These are phyloP conservation scores for Troides helena DNA, from an alignment of 2,888 invertebrate species.

Conservation along the genomic window DNA sequence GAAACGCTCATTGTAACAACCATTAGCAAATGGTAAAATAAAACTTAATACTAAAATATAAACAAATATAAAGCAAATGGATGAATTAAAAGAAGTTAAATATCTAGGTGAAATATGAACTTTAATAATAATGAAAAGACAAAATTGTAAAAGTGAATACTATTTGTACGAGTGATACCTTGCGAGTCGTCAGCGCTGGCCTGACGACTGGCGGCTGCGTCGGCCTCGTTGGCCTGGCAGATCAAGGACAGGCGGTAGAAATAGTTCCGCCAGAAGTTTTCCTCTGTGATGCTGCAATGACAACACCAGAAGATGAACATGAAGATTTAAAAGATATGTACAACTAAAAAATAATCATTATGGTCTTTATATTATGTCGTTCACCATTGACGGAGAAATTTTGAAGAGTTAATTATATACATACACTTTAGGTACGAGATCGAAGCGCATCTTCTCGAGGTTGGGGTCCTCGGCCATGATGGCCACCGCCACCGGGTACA, in stretches of 20 bases:
- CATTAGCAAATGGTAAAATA: background rate
- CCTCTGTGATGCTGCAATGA: constrained; percentile 91
- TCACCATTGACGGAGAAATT: too few relatives aligned
- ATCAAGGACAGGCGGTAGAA: constrained; percentile 99
- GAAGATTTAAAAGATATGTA: too few relatives aligned
- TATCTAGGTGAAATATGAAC: background rate
- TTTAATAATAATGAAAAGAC: too few relatives aligned
- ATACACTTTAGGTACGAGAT: constrained; percentile 99
- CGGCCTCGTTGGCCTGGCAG: constrained; percentile 96
- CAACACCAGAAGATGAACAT: too few relatives aligned
- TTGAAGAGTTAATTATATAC: constrained; percentile 59
- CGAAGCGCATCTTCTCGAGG: constrained; percentile 98
- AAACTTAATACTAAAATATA: background rate
- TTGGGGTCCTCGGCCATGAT: constrained; percentile 97
- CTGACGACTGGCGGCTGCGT: constrained; percentile 75
- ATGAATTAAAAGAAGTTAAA: background rate
- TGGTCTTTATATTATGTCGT: too few relatives aligned
- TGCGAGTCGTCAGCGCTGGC: constrained; percentile 79
- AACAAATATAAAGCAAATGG: background rate
- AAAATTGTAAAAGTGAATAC: background rate
- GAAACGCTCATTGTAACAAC: background rate
- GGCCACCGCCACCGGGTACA: constrained; percentile 95
- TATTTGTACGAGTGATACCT: constrained; percentile 59
- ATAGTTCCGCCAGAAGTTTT: constrained; percentile 99
- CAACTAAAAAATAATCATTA: too few relatives aligned